These are phyloP conservation scores for Bibio marci DNA, from an alignment of 2,888 invertebrate genomes.

Conservation along the genomic window DNA sequence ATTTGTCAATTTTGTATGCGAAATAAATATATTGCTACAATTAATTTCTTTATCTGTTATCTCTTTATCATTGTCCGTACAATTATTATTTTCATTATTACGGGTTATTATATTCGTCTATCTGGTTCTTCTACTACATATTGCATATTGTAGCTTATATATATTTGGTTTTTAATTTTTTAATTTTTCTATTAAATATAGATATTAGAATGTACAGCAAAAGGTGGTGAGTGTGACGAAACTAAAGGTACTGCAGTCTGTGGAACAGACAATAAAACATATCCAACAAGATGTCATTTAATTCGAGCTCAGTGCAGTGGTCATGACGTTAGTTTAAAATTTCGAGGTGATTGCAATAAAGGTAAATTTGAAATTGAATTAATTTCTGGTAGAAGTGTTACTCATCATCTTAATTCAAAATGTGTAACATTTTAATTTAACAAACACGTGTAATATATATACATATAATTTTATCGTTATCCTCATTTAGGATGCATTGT, in stretches of 20 bases:
- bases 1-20: too few relatives aligned
- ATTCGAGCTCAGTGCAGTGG: slow-evolving; percentile 60
- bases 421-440: too few relatives aligned
- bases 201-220: slow-evolving; percentile 28
- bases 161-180: too few relatives aligned
- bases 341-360: slow-evolving; percentile 52
- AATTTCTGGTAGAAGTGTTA: too few relatives aligned
- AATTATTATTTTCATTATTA: too few relatives aligned
- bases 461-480: background rate
- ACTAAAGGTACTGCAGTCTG: slow-evolving; percentile 27
- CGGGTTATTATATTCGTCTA: too few relatives aligned
- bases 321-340: slow-evolving; percentile 50
- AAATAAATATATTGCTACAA: too few relatives aligned
- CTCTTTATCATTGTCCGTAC: too few relatives aligned
- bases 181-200: slow-evolving; percentile 8
- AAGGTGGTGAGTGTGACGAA: slow-evolving; percentile 29
- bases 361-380: slow-evolving; percentile 33
- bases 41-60: too few relatives aligned
- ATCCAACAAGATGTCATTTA: slow-evolving; percentile 63
- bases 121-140: too few relatives aligned
- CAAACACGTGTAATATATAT: slow-evolving; percentile 13
- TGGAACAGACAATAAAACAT: slow-evolving; percentile 56
- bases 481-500: slow-evolving; percentile 31
- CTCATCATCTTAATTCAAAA: too few relatives aligned
- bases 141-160: too few relatives aligned